Evolutionary conservation across 2,888 invertebrate genomes (phyloP).

Genomic region (Euplagia quadripunctaria): DNA sequence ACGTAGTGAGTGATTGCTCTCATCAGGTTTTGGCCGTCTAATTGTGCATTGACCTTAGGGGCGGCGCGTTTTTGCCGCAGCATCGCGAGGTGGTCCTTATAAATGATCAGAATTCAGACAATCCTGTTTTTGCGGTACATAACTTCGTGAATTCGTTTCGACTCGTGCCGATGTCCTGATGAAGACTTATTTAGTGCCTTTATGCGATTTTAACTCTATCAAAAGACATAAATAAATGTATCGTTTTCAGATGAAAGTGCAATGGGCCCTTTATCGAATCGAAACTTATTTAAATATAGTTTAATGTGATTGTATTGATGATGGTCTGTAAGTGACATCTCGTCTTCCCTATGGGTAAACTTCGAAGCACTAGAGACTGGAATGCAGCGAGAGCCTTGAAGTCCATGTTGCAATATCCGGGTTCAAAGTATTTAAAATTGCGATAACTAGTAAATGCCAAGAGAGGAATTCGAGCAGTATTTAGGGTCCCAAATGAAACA

Average conservation of each 20-base stretch:
- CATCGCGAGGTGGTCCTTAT: conserved; percentile 63
- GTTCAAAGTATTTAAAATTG: conserved; percentile 51
- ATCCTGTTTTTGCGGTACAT: conserved; percentile 57
- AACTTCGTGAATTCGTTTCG: conserved; percentile 43
- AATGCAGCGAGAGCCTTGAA: conserved; percentile 13
- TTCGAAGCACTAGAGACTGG: conserved; percentile 5
- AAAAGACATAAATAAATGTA: conserved; percentile 3
- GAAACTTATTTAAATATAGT: conserved; percentile 9
- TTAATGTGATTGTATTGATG: neutral
- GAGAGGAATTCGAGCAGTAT: conserved; percentile 40
- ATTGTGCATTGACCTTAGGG: conserved; percentile 73
- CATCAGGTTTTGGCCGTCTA: conserved; percentile 62
- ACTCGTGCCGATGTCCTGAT: conserved; percentile 48
- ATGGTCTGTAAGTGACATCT: neutral
- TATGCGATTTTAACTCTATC: conserved; percentile 7
- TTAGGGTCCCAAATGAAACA: conserved; percentile 18
- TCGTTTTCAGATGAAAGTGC: neutral
- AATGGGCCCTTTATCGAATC: neutral
- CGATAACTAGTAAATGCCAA: conserved; percentile 43
- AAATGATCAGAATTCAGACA: conserved; percentile 63
- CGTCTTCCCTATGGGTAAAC: conserved; percentile 3
- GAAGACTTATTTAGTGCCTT: conserved; percentile 54
- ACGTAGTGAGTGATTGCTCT: conserved; percentile 66
- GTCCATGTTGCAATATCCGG: conserved; percentile 36
- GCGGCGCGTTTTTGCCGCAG: conserved; percentile 54